A percentile compares a stretch with the other conserved stretches of the same genome.
Conservation (phyloP, 2,888 invertebrate species). For the Napeogenes inachia region DNA sequence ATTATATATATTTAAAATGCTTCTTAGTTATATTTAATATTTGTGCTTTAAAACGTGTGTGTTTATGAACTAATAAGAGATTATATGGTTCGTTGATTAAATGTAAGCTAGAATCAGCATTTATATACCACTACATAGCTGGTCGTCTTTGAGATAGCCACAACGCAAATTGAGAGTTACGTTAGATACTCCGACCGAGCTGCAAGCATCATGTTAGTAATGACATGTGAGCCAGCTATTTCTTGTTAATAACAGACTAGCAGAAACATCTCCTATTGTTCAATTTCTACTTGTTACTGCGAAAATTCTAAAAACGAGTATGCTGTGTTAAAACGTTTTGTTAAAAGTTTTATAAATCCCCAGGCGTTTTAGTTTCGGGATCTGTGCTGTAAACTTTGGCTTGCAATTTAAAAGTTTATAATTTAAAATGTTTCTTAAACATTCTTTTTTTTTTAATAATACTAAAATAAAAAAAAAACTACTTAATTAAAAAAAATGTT, state of each 20-base stretch:
- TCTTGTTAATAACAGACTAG: background rate
- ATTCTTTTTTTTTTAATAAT: too few species aligned
- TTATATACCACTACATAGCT: background rate
- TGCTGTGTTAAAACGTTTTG: background rate
- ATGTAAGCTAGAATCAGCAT: background rate
- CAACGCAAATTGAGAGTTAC: constrained; percentile 4
- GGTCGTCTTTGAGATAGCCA: background rate
- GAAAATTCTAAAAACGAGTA: background rate
- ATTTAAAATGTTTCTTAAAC: background rate
- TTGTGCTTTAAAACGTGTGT: background rate
- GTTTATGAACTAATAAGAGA: background rate
- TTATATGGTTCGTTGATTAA: background rate
- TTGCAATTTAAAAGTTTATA: background rate
- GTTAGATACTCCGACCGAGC: background rate
- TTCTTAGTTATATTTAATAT: too few species aligned
- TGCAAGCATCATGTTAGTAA: background rate
- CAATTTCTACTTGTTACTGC: background rate
- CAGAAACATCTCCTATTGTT: background rate
- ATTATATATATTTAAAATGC: too few species aligned
- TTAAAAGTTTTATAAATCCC: constrained; percentile 1
- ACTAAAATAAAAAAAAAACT: too few species aligned
- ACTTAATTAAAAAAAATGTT: too few species aligned
- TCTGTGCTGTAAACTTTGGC: background rate
- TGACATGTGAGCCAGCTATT: constrained; percentile 4
- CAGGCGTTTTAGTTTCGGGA: background rate